Base-by-base conservation (phyloP, 2,113 vertebrate species). In the Paramormyrops kingsleyae region DNA sequence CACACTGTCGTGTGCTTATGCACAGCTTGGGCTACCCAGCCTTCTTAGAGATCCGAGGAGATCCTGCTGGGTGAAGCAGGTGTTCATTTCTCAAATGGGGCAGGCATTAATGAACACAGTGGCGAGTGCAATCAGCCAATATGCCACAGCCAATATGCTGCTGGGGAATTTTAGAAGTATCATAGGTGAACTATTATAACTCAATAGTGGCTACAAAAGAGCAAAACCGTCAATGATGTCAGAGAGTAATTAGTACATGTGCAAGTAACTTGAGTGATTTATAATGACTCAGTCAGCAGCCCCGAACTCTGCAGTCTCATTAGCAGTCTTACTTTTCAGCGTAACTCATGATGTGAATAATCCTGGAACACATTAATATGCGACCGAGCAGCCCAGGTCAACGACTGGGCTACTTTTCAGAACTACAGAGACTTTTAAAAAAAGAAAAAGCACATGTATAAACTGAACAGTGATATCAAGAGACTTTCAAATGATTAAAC, bases 191-290 rank as follows among this genome's bases (percentile, higher is more conserved):
- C 46, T 8, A 70, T 84, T 52, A 90, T 87, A 91, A 89, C 88
- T n/a, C 90, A 91, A 88, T 90, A 92, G 91, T 92, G 62, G 66
- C 89, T 90, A 89, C 90, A 85, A 92, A 91, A 88, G 92, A 92
- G 88, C 85, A 46, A 42, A 44, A 49, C 9, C 35, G 8, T 46
- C 19, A 86, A 59, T 52, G 77, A 90, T 92, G 89, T 84, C 90
- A 89, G 56, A 66, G 80, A 46, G 50, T n/a, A 31, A 27, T 50
- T 27, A 49, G 15, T 52, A 27, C 12, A 86, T n/a, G 84, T n/a
- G n/a, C 19, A 24, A 15, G 21, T 9, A 62, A 2, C 56, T 62
- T 44, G 35, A 83, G 24, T 52, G n/a, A 86, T 27, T 27, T 27
- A 27, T 49, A 49, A 9, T 86, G 47, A 53, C n/a, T 15, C 5